Evolutionary conservation across 2,113 vertebrate species (phyloP).

Genomic region (Malurus cyaneus): DNA sequence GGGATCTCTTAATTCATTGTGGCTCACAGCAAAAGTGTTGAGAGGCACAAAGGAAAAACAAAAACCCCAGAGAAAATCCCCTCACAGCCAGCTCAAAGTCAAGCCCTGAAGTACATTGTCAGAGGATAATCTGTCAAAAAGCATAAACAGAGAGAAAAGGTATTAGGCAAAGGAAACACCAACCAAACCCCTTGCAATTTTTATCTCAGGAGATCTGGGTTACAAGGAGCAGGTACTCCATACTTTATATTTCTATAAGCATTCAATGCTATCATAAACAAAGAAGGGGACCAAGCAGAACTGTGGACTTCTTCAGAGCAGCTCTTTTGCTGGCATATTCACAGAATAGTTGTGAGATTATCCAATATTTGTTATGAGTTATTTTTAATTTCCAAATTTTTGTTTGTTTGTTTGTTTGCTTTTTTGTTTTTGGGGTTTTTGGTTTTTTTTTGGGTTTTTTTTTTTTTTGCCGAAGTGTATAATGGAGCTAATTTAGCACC

Average conservation of each 20-base stretch:
- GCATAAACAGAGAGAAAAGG: background rate
- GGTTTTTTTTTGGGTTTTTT: too few species aligned
- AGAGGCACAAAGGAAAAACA: background rate
- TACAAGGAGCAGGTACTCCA: background rate
- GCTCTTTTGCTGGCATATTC: background rate
- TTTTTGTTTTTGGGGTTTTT: too few species aligned
- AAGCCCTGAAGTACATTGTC: background rate
- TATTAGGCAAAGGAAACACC: background rate
- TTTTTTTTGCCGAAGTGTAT: background rate
- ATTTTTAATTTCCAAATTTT: background rate
- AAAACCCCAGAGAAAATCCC: background rate
- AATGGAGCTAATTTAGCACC: background rate
- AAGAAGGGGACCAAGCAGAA: background rate
- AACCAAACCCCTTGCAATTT: background rate
- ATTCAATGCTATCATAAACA: background rate
- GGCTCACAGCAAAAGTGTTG: background rate
- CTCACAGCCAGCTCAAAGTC: background rate
- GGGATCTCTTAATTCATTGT: background rate
- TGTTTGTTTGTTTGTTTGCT: too few species aligned
- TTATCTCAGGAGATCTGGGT: background rate
- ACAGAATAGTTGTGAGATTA: background rate
- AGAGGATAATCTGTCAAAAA: background rate
- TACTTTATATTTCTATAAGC: background rate
- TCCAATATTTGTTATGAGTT: background rate
- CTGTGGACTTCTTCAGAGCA: background rate